Evolutionary conservation across 1,140 invertebrate species (phyloP).

Genomic region (Hydropsyche tenuis): DNA sequence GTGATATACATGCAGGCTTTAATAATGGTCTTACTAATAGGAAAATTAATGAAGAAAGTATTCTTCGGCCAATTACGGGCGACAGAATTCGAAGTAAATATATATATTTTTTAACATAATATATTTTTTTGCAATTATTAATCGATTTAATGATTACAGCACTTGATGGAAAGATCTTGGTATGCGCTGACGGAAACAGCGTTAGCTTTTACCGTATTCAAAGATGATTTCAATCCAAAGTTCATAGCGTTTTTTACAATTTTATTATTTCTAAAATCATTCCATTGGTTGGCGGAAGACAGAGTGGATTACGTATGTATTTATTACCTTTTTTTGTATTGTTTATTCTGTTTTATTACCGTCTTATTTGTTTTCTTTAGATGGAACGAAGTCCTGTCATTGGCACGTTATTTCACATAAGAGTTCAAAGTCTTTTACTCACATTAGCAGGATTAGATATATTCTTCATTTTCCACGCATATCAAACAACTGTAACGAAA

Average conservation of each 20-base stretch:
- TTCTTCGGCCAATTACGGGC: conserved; percentile 97
- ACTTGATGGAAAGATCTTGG: conserved; percentile 97
- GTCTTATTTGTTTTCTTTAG: conserved; percentile 64
- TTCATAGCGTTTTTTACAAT: conserved; percentile 98
- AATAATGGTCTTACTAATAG: conserved; percentile 92
- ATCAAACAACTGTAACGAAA: conserved; percentile 90
- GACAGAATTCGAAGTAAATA: conserved; percentile 93
- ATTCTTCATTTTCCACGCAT: conserved; percentile 93
- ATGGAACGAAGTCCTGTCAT: conserved; percentile 99
- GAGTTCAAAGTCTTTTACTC: conserved; percentile 85
- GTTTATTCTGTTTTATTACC: not conserved
- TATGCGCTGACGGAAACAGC: conserved; percentile 99
- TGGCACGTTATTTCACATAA: conserved; percentile 92
- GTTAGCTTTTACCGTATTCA: conserved; percentile 97
- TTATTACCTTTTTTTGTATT: not conserved
- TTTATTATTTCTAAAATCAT: conserved; percentile 96
- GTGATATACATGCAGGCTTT: conserved; percentile 98
- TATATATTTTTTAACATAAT: not conserved
- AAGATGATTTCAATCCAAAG: conserved; percentile 98
- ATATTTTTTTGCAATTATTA: not conserved
- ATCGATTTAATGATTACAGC: conserved; percentile 70
- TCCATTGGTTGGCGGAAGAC: conserved; percentile 99
- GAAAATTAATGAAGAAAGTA: conserved; percentile 92
- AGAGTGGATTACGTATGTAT: conserved; percentile 96
- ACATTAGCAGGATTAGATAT: conserved; percentile 85